phyloP scores from a whole-genome alignment of 2,888 invertebrate species.

The Hypomecis atomaria region DNA sequence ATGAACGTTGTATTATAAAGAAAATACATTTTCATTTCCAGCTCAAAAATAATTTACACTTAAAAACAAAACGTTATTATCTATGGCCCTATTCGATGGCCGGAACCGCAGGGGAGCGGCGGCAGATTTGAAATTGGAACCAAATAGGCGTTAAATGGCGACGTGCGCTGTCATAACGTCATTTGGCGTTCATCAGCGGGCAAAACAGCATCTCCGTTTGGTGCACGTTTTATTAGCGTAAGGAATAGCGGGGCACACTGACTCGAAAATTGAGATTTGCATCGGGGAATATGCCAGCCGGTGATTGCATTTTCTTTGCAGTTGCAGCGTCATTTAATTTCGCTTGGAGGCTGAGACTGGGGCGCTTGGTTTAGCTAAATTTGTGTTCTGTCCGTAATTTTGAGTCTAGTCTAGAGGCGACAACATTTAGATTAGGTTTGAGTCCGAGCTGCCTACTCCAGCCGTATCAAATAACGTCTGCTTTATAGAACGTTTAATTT shows the following conservation, averaged over 20 bases:
- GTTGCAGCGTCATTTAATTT: constrained; percentile 80
- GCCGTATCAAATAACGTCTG: neutral
- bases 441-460: neutral
- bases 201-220: constrained; percentile 82
- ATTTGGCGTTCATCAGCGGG: constrained; percentile 83
- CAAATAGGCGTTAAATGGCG: constrained; percentile 89
- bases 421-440: constrained; percentile 40
- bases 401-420: constrained; percentile 40
- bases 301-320: constrained; percentile 84
- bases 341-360: constrained; percentile 61
- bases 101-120: constrained; percentile 81
- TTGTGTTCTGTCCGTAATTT: constrained; percentile 61
- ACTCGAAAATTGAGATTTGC: constrained; percentile 82
- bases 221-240: constrained; percentile 84
- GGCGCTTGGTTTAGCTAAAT: constrained; percentile 67
- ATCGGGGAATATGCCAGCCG: constrained; percentile 72
- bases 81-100: constrained; percentile 74
- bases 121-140: constrained; percentile 85
- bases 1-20: neutral
- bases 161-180: constrained; percentile 84
- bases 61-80: constrained; percentile 79
- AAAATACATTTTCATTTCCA: neutral
- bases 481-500: neutral
- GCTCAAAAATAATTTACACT: constrained; percentile 41
- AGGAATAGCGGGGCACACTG: constrained; percentile 82